Evolutionary conservation across 92 coral and sea anemone genomes (phyloP).

Genomic region (Diadumene lineata): DNA sequence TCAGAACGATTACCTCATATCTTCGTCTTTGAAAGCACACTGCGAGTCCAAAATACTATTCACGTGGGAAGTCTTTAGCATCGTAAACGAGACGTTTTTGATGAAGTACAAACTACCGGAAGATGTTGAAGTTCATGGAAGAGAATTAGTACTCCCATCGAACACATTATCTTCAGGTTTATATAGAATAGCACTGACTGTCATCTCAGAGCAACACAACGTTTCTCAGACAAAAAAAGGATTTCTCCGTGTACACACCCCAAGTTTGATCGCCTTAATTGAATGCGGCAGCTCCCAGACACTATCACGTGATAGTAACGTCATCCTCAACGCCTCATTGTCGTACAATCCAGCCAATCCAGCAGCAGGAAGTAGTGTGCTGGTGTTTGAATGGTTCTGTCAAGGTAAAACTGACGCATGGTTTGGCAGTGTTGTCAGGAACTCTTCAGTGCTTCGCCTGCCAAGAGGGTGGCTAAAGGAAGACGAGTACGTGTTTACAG

Average conservation of each 20-base stretch:
- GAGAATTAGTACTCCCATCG: constrained; percentile 55
- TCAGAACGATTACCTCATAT: constrained; percentile 57
- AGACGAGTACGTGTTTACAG: constrained; percentile 50
- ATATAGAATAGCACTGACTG: constrained; percentile 63
- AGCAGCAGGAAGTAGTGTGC: not conserved
- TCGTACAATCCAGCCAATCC: constrained; percentile 71
- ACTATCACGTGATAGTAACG: constrained; percentile 55
- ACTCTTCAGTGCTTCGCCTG: constrained; percentile 42
- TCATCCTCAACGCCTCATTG: constrained; percentile 58
- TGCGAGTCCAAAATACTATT: constrained; percentile 41
- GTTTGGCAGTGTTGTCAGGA: constrained; percentile 32
- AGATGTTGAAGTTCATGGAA: constrained; percentile 15
- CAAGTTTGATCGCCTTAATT: constrained; percentile 58
- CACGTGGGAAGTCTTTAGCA: constrained; percentile 42
- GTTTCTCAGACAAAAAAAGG: constrained; percentile 45
- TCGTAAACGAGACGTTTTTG: constrained; percentile 10
- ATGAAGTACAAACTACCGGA: not conserved
- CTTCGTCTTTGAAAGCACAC: constrained; percentile 25
- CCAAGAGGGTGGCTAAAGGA: constrained; percentile 47
- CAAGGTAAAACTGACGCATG: constrained; percentile 40
- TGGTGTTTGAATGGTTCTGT: constrained; percentile 79
- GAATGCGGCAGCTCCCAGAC: constrained; percentile 76
- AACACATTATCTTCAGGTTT: constrained; percentile 57
- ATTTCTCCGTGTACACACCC: constrained; percentile 61
- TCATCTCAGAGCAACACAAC: constrained; percentile 52